phyloP scores from a whole-genome alignment of 2,888 invertebrate species.

The Bruchidius siliquastri region DNA sequence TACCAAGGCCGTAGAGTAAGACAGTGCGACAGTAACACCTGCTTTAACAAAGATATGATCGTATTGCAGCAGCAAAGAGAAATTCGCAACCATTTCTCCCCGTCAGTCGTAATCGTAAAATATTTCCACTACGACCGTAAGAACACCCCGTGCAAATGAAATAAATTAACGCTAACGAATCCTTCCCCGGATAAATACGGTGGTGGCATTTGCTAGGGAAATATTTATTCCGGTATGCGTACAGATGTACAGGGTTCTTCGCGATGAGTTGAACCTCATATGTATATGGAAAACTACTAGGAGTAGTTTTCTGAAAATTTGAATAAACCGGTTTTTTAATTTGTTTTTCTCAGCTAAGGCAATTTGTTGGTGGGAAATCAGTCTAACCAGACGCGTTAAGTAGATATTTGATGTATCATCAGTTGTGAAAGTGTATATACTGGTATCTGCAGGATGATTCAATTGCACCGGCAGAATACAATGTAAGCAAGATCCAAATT shows the following conservation, averaged over 20 bases:
- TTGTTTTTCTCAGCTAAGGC: no score
- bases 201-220: not conserved
- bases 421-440: no score
- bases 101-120: not conserved
- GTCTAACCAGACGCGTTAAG: no score
- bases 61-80: not conserved
- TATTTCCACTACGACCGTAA: not conserved
- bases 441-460: no score
- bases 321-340: no score
- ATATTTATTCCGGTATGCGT: not conserved
- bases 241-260: not conserved
- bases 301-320: no score
- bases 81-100: not conserved
- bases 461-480: no score
- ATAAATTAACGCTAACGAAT: not conserved
- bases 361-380: no score
- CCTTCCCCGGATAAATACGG: not conserved
- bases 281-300: no score
- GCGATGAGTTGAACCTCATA: no score
- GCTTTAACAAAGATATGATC: not conserved
- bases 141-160: not conserved
- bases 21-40: not conserved
- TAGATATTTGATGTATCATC: no score
- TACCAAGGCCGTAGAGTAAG: not conserved
- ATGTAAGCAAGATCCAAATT: no score